Base-by-base conservation (phyloP, 2,888 invertebrate genomes). In the Linyphia triangularis region DNA sequence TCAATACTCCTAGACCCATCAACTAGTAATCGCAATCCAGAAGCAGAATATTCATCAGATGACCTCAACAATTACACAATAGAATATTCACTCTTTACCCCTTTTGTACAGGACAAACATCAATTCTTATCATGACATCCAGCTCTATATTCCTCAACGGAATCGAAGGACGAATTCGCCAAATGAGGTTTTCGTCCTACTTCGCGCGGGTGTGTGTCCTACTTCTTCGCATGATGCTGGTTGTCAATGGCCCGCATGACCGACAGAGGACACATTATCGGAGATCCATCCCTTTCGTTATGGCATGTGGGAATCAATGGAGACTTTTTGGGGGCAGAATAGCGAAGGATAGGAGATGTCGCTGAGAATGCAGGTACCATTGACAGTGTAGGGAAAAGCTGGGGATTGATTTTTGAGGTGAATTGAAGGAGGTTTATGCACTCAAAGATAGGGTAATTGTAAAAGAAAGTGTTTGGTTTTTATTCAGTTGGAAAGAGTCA, bases 211-310 rank as follows among this genome's bases (percentile, higher is more conserved):
- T 7, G 57, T 5, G 30, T 57, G 73, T 26, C 73, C 73, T 57
- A 73, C 59, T 73, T 70, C 26, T 2, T 24, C 0, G 5, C 19
- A 19, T 57, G 57, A 9, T 13, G 9, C 63, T 10, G 4, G 30
- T 30, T 73, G 73, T 73, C 73, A 73, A 73, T 73, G 33, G 33
- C 59, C 73, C 59, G 57, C 57, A 73, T 73, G 28, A 30, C 7
- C 19, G 9, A 24, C 10, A 6, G 30, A 33, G 24, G 57, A 22
- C 57, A 16, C 57, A 57, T 73, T 51, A 73, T 73, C 57, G 73
- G 30, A 30, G 30, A 73, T 73, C 57, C 22, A 30, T 73, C 73
- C 73, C 40, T 51, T 70, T 70, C 19, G 59, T 24, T 33, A 19
- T 59, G 59, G 73, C 30, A 19, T 59, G 13, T 30, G 28, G 51